Evolutionary conservation across 2,888 invertebrate species (phyloP), one percentile per base, ranked within the genome.

Genomic region (Tanypteryx hageni): DNA sequence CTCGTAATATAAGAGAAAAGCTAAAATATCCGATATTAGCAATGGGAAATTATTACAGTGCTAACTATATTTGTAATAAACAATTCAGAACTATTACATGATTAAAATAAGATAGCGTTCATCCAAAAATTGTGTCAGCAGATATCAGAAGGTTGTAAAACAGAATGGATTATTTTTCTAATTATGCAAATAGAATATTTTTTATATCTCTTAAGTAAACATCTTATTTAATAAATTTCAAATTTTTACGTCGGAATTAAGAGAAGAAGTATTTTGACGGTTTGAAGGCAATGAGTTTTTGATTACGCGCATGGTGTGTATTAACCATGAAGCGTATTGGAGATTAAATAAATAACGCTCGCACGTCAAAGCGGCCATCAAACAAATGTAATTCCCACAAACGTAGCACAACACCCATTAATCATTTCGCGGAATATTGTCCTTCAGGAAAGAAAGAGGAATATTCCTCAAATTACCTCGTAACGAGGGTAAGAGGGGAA

Each of bases 311-410:
- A 3, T 27, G 14, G 86, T 22, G 86, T 57, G 89, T 27, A 89
- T 89, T 89, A 89, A 89, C 64, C 89, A 89, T 89, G 89, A 56
- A 61, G 64, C 31, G 57, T 59, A 59, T 59, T 59, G 86, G 61
- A 44, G 61, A 89, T 89, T 89, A 89, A 89, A 89, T 89, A 89
- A 89, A 89, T 89, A 89, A 89, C 89, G 61, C 64, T 31, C 89
- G 18, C 61, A 16, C 89, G 61, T 31, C 89, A 61, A 44, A 18
- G 89, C 44, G 61, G 64, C 64, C 89, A 64, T 89, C 31, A 64
- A 68, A 68, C 89, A 89, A 89, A 44, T 27, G 89, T n/a, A 89
- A 89, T 89, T 89, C 89, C 89, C 89, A 89, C 64, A 89, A 89
- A 89, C 89, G 44, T 64, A 44, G 64, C 68, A 44, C 44, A 89